Evolutionary conservation across 1,140 invertebrate genomes (phyloP).

Genomic region (Cataglyphis hispanica): DNA sequence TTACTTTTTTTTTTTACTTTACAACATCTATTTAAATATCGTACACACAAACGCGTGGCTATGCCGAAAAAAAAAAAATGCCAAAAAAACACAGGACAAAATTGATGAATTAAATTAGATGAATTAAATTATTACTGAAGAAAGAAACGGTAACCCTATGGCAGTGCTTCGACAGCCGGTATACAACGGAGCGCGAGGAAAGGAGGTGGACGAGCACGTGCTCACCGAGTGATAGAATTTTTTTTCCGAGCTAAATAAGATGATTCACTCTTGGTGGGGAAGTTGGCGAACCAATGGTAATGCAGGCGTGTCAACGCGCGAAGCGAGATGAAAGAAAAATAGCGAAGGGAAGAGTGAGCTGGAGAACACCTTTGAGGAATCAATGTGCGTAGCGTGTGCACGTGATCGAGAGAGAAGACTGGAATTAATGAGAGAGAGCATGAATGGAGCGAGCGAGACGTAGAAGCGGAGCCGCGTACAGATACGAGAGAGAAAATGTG

Average conservation of each 20-base stretch:
- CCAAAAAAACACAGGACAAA: not conserved
- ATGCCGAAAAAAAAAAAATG: too few species aligned
- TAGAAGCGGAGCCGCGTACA: not conserved
- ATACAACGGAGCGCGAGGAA: not conserved
- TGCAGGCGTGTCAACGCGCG: not conserved
- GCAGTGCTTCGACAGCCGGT: constrained; percentile 6
- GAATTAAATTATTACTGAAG: constrained; percentile 2
- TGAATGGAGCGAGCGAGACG: constrained; percentile 1
- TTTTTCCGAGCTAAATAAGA: constrained; percentile 67
- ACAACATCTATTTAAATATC: not conserved
- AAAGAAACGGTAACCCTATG: constrained; percentile 26
- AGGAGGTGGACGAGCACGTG: constrained; percentile 75
- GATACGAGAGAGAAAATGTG: not conserved
- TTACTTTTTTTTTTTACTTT: too few species aligned
- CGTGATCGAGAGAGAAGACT: constrained; percentile 19
- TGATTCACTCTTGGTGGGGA: constrained; percentile 53
- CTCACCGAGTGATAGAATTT: constrained; percentile 77
- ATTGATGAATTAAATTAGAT: not conserved
- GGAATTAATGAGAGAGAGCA: not conserved
- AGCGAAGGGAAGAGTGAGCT: not conserved
- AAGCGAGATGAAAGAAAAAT: constrained; percentile 21
- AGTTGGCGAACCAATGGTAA: constrained; percentile 42
- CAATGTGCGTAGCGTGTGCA: constrained; percentile 39
- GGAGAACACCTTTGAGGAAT: not conserved
- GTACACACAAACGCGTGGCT: not conserved